phyloP scores from a whole-genome alignment of 2,888 invertebrate species.

The Lochmaea capreae region DNA sequence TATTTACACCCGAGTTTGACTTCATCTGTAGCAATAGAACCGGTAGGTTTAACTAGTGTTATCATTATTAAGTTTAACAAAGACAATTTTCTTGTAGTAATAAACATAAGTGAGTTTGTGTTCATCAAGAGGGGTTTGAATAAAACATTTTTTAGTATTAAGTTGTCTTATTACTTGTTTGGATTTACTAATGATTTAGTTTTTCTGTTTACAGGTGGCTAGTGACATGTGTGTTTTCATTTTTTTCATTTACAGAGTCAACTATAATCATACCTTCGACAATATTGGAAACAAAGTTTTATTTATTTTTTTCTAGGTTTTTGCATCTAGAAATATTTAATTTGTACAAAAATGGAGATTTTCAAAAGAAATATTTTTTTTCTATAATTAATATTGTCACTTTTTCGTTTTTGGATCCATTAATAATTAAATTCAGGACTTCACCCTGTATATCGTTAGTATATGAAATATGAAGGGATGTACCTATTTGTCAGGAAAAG shows the following conservation, averaged over 20 bases:
- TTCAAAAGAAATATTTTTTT: too few relatives aligned
- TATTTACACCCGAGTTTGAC: conserved; percentile 88
- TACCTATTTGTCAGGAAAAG: too few relatives aligned
- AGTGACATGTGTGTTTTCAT: conserved; percentile 39
- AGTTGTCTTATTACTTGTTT: conserved; percentile 51
- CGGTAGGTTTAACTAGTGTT: conserved; percentile 70
- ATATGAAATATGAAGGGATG: too few relatives aligned
- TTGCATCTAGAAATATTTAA: neutral
- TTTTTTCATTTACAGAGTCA: conserved; percentile 46
- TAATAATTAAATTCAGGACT: too few relatives aligned
- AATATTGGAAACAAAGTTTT: neutral
- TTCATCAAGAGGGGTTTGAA: conserved; percentile 47
- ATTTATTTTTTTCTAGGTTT: neutral
- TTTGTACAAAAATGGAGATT: too few relatives aligned
- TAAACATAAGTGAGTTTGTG: conserved; percentile 43
- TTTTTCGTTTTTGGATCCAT: too few relatives aligned
- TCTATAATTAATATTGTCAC: too few relatives aligned
- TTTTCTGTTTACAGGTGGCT: conserved; percentile 61
- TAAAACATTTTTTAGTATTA: conserved; percentile 65
- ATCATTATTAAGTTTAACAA: conserved; percentile 41
- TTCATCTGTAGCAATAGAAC: conserved; percentile 71
- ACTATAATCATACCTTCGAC: conserved; percentile 16
- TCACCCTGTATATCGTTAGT: too few relatives aligned
- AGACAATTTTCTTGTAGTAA: conserved; percentile 50
- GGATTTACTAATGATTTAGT: conserved; percentile 57